These are phyloP conservation scores for Rhabdomys dilectus DNA, from an alignment of 2,113 vertebrate genomes.

Conservation along the genomic window DNA sequence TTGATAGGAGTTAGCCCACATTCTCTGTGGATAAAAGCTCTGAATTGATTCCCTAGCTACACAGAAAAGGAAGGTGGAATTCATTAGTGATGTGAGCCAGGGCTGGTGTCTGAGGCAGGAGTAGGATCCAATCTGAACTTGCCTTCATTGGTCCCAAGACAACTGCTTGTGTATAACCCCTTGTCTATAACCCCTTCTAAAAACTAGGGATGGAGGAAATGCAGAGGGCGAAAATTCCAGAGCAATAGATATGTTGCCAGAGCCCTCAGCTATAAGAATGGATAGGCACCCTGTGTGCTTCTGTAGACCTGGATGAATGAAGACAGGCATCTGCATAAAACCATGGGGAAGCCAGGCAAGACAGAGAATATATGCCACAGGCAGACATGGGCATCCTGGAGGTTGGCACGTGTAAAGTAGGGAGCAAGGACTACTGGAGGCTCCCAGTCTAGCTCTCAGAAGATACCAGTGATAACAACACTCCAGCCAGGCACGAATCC, in stretches of 20 bases:
- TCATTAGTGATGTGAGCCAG: background rate
- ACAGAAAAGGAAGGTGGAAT: background rate
- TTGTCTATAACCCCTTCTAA: no score
- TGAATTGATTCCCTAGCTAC: background rate
- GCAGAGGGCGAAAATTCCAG: background rate
- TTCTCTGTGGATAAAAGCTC: background rate
- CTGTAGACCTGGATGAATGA: background rate
- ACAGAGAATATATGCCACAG: background rate
- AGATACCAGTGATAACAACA: background rate
- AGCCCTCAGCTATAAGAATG: background rate
- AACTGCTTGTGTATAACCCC: no score
- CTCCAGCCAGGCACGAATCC: background rate
- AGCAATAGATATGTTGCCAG: background rate
- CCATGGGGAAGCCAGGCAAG: background rate
- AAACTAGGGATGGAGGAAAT: background rate
- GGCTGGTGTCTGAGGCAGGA: background rate
- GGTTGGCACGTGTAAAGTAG: no score
- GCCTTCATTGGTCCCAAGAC: background rate
- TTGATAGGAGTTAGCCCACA: no score
- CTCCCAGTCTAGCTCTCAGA: background rate
- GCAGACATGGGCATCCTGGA: background rate
- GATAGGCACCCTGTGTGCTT: accelerated
- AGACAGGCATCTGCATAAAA: background rate
- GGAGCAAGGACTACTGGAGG: background rate
- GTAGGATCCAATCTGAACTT: background rate